Conservation (phyloP, 1,140 invertebrate genomes). For the Chlorops oryzae region DNA sequence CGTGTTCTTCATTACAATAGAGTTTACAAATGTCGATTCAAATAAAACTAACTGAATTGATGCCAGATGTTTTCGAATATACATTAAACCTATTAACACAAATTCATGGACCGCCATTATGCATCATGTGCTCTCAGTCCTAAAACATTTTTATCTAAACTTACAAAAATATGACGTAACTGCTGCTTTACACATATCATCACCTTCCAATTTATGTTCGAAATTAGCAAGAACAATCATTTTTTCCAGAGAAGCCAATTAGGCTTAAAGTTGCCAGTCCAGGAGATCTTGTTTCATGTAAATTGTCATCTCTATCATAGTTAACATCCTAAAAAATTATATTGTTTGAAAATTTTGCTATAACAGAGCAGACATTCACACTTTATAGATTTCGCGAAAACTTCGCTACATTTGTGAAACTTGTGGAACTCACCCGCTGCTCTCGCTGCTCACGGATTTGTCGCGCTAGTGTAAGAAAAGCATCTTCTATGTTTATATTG, state of each 20-base stretch:
- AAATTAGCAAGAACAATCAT: constrained; percentile 44
- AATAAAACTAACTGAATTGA: too few relatives aligned
- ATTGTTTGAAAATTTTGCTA: too few relatives aligned
- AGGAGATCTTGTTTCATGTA: constrained; percentile 44
- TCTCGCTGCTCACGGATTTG: constrained; percentile 74
- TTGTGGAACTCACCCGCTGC: constrained; percentile 56
- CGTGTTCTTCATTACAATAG: too few relatives aligned
- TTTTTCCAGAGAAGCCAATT: constrained; percentile 40
- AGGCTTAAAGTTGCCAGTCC: constrained; percentile 45
- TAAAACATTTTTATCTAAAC: too few relatives aligned
- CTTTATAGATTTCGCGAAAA: not conserved
- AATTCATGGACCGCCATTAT: too few relatives aligned
- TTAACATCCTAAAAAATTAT: constrained; percentile 44
- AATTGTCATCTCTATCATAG: constrained; percentile 42
- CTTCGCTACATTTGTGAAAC: not conserved
- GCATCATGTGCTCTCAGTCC: too few relatives aligned
- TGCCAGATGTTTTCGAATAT: too few relatives aligned
- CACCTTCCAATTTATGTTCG: too few relatives aligned
- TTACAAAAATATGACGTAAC: too few relatives aligned
- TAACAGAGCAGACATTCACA: not conserved
- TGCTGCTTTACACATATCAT: too few relatives aligned
- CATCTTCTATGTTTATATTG: constrained; percentile 83
- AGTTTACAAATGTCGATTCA: too few relatives aligned
- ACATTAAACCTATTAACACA: too few relatives aligned
- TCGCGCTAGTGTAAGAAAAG: constrained; percentile 73